Base-by-base conservation (phyloP, 2,113 vertebrate genomes). In the Carollia perspicillata region DNA sequence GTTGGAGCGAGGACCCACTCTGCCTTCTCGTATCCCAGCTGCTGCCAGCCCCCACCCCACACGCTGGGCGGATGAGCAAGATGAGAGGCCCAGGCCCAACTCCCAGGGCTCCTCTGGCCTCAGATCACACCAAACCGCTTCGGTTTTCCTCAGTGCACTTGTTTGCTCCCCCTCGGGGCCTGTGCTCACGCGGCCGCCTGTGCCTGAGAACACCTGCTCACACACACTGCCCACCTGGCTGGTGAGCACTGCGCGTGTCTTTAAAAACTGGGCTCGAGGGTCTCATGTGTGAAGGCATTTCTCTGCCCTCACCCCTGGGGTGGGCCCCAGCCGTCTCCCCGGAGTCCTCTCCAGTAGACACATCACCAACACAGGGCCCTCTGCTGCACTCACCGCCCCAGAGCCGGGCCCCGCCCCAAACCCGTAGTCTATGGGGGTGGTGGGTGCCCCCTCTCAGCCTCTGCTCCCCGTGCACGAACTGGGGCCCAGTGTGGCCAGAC, bases 31-130 rank as follows among this genome's bases (percentile, higher is more conserved):
- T 2, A 40, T 3, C 72, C 30, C 87, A 20, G 47, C n/a, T 1
- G 1, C 47, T 0, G 0, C n/a, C 37, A 35, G 66, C 55, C 26
- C 16, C 69, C 35, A 17, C 42, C 78, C 53, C 83, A 20, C 0
- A 0, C 81, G 1, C 5, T 4, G 10, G 51, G 33, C 33, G 22
- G 42, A 40, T 0, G 23, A n/a, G n/a, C 22, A 51, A 7, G 2
- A 42, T 2, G 7, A 26, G 68, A 22, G 60, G 40, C 20, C 13
- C 78, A 17, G n/a, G 72, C 44, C 12, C 0, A 0, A 0, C 14
- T 26, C 81, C 40, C 28, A 7, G 22, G 8, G 1, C 35, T 37
- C 10, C 1, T 4, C 23, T 0, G 2, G 42, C 65, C 81, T 26
- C 65, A 18, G 2, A 3, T 37, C 87, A 60, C 60, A 37, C 26